These are phyloP conservation scores for Sparus aurata DNA, from an alignment of 2,797 vertebrate species.

Conservation along the genomic window DNA sequence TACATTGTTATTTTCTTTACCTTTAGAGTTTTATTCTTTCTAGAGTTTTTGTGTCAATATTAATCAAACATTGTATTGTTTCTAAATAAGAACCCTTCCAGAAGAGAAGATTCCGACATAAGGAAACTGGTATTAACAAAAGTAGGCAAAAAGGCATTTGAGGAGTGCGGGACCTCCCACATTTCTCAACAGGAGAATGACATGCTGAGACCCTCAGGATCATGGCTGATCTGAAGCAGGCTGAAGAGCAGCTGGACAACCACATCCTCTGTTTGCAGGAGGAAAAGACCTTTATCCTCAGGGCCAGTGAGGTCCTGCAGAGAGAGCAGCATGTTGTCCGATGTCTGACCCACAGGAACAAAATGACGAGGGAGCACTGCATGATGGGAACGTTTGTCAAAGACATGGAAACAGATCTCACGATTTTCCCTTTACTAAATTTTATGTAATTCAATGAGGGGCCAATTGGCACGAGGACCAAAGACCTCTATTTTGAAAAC, in stretches of 20 bases:
- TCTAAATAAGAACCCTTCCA: neutral
- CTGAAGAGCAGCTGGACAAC: conserved; percentile 68
- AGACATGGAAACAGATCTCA: neutral
- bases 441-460: neutral
- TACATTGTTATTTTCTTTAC: too few species aligned
- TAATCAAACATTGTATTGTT: neutral
- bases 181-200: conserved; percentile 5
- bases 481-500: conserved; percentile 34
- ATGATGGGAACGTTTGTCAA: conserved; percentile 46
- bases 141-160: conserved; percentile 35
- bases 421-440: neutral
- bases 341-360: conserved; percentile 32
- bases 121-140: neutral
- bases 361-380: conserved; percentile 10
- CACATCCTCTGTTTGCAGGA: conserved; percentile 32
- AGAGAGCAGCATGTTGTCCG: conserved; percentile 49
- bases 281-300: conserved; percentile 39
- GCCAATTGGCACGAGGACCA: too few species aligned
- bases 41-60: too few species aligned
- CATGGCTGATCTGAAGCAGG: conserved; percentile 36
- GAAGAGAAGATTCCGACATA: neutral
- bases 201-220: conserved; percentile 38
- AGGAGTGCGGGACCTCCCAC: conserved; percentile 27
- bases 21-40: too few species aligned
- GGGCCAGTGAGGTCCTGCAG: conserved; percentile 4